Base-by-base conservation (phyloP, 2,888 invertebrate genomes). In the Tetragnatha montana region DNA sequence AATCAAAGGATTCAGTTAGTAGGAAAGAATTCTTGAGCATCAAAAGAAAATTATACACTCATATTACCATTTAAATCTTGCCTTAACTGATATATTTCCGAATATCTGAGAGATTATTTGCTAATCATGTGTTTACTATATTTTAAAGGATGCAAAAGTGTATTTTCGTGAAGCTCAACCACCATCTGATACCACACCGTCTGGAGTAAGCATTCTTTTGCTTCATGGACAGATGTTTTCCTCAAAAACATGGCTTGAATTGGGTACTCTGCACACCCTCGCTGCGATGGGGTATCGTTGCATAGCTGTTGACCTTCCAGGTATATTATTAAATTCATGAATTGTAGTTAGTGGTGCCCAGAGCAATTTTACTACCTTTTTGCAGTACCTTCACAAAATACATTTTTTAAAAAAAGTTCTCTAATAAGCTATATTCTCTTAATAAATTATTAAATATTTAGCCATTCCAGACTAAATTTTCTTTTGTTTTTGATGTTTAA, bases 221-320 rank as follows among this genome's bases (percentile, higher is more conserved):
- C 93, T 94, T 6, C 94, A 94, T 92, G 94, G 94, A 4, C 92
- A 92, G 75, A 92, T 92, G n/a, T 94, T 94, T 92, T 93, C 93
- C 6, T 94, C 94, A 0, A 89, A 93, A 91, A 93, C 93, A 68
- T 94, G 94, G 94, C 91, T 92, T 14, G 92, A 94, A 3, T 92
- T 94, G n/a, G 92, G 93, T 69, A 94, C 94, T 17, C 90, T 94
- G 12, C 92, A 93, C 50, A 91, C 93, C 22, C 89, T 94, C 78
- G 93, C 93, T 49, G 93, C 93, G 35, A 92, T 94, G 90, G 94
- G 94, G 1, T 93, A 94, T 91, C 91, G 92, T 6, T 93, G 93
- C 10, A 92, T 94, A 8, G 94, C 94, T 86, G 92, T 94, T 79
- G 94, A 94, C 92, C 92, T 94, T 60, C 94, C 94, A 60, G 91